These are phyloP conservation scores for Ennomos quercinarius DNA, from an alignment of 2,888 invertebrate genomes.

Conservation along the genomic window DNA sequence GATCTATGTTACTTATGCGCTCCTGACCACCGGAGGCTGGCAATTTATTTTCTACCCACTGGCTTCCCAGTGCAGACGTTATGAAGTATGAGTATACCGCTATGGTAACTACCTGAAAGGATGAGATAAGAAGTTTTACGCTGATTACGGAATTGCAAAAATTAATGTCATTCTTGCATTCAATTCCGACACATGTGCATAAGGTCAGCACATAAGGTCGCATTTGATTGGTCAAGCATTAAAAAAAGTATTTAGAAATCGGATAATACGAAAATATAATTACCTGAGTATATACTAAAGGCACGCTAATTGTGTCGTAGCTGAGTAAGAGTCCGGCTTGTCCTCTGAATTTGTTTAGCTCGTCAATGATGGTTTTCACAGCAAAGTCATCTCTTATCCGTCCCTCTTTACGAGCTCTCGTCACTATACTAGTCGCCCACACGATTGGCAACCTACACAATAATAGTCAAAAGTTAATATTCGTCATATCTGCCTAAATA, in stretches of 20 bases:
- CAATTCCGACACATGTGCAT: too few relatives aligned
- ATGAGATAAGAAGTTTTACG: background rate
- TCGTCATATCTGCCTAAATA: conserved; percentile 14
- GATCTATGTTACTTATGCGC: conserved; percentile 88
- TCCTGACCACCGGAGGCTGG: conserved; percentile 52
- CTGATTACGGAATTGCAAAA: too few relatives aligned
- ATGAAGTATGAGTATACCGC: conserved; percentile 97
- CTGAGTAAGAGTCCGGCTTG: conserved; percentile 91
- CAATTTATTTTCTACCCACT: conserved; percentile 90
- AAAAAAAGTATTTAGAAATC: too few relatives aligned
- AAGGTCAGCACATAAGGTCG: too few relatives aligned
- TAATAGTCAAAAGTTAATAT: conserved; percentile 21
- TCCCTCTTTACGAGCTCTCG: conserved; percentile 95
- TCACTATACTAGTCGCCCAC: conserved; percentile 96
- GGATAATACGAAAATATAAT: conserved; percentile 16
- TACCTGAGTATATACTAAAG: conserved; percentile 93
- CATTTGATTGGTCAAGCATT: too few relatives aligned
- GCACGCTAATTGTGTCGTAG: conserved; percentile 92
- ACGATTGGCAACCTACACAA: conserved; percentile 91
- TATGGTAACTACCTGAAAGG: conserved; percentile 91
- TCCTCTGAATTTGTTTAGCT: conserved; percentile 93
- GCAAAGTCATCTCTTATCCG: conserved; percentile 96
- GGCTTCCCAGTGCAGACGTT: conserved; percentile 94
- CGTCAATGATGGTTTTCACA: conserved; percentile 95
- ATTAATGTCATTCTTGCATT: too few relatives aligned